phyloP scores from a whole-genome alignment of 2,113 vertebrate genomes.

The Scartelaos histophorus region DNA sequence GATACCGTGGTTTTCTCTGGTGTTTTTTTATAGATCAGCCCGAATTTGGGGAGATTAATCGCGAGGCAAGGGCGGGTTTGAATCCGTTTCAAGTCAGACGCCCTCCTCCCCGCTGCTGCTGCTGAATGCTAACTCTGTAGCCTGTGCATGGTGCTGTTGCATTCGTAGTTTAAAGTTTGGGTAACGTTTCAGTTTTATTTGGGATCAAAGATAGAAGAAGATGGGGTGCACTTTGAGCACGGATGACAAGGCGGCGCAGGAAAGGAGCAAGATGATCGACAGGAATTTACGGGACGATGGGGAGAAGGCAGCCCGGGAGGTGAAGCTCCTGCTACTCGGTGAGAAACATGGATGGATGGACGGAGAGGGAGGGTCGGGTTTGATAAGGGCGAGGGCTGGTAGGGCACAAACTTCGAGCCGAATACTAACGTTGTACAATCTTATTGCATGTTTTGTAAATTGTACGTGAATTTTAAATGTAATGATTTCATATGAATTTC shows the following conservation, averaged over 20 bases:
- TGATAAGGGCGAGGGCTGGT: not conserved
- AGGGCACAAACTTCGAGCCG: not conserved
- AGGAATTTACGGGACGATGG: slow-evolving; percentile 94
- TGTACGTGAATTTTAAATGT: not conserved
- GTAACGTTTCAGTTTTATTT: slow-evolving; percentile 35
- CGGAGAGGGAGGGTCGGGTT: slow-evolving; percentile 6
- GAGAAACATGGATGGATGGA: slow-evolving; percentile 69
- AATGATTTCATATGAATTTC: not conserved
- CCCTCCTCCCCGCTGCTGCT: slow-evolving; percentile 27
- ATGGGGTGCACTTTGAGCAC: slow-evolving; percentile 97
- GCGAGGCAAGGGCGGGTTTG: slow-evolving; percentile 67
- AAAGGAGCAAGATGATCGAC: slow-evolving; percentile 98
- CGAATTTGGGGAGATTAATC: slow-evolving; percentile 10
- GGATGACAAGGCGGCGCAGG: slow-evolving; percentile 95
- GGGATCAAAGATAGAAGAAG: slow-evolving; percentile 41
- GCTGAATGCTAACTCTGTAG: slow-evolving; percentile 72
- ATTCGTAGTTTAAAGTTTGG: slow-evolving; percentile 51
- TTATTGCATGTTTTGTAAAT: not conserved
- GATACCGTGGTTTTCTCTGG: not conserved
- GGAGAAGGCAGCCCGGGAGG: slow-evolving; percentile 93
- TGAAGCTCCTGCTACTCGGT: slow-evolving; percentile 96
- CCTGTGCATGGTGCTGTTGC: slow-evolving; percentile 55
- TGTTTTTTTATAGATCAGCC: not conserved
- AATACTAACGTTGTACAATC: not conserved
- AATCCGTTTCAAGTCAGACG: slow-evolving; percentile 39